A percentile compares a stretch with the other conserved stretches of the same genome.
Evolutionary conservation across 2,797 vertebrate genomes (phyloP).

Genomic region (Pagetopsis macropterus): DNA sequence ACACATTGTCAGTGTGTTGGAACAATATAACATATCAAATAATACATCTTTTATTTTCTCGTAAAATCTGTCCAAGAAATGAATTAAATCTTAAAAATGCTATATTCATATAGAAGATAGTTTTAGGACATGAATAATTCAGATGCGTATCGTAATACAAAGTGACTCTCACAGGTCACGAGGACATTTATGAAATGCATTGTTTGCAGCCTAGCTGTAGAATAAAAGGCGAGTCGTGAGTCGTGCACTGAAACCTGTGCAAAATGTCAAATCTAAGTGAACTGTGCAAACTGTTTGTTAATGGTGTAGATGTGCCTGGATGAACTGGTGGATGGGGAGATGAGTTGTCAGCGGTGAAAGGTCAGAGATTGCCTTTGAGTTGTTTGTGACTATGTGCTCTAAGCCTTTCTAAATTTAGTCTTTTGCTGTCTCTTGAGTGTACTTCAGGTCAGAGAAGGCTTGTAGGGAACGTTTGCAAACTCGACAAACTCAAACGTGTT

Average conservation of each 20-base stretch:
- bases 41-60: not conserved
- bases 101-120: constrained; percentile 2
- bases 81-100: not conserved
- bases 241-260: constrained; percentile 18
- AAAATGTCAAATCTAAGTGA: constrained; percentile 38
- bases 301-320: constrained; percentile 52
- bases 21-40: not conserved
- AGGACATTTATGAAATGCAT: constrained; percentile 16
- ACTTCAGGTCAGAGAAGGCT: constrained; percentile 71
- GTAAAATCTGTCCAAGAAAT: not conserved
- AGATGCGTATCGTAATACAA: constrained; percentile 1
- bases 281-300: constrained; percentile 28
- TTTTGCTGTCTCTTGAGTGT: constrained; percentile 63
- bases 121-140: constrained; percentile 9
- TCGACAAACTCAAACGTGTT: constrained; percentile 58
- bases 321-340: constrained; percentile 67
- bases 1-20: not conserved
- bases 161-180: not conserved
- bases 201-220: not conserved
- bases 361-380: constrained; percentile 77
- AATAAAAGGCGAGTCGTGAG: constrained; percentile 29
- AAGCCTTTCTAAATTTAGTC: constrained; percentile 83
- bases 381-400: constrained; percentile 79
- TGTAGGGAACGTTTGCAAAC: constrained; percentile 12
- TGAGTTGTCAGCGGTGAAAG: constrained; percentile 74